phyloP scores from a whole-genome alignment of 2,888 invertebrate genomes.

The Microplitis manilae region DNA sequence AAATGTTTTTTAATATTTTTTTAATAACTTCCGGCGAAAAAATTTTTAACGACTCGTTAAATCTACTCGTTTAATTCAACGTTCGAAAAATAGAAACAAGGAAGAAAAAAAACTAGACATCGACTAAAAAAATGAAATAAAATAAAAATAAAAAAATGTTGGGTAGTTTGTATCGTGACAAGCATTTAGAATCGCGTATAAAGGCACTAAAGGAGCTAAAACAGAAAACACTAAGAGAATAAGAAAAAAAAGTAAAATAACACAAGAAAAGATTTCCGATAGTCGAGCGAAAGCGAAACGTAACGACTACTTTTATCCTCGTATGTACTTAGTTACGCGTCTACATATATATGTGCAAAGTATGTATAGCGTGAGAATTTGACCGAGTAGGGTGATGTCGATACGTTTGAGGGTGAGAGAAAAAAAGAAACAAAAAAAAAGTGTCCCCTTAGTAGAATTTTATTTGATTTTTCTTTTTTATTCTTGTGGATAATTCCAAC shows the following conservation, averaged over 20 bases:
- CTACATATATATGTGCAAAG: background rate
- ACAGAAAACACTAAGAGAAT: constrained; percentile 26
- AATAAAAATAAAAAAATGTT: constrained; percentile 19
- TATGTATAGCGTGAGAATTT: constrained; percentile 34
- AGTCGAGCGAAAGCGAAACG: constrained; percentile 9
- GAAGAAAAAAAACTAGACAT: constrained; percentile 41
- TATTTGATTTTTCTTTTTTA: constrained; percentile 25
- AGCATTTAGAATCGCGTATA: constrained; percentile 6
- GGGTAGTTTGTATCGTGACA: constrained; percentile 8
- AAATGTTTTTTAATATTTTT: background rate
- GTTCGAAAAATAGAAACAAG: constrained; percentile 36
- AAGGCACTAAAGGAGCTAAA: background rate
- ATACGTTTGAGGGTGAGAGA: background rate
- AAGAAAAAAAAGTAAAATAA: constrained; percentile 24
- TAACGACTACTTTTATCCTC: constrained; percentile 20
- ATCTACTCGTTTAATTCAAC: constrained; percentile 9
- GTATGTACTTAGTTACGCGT: constrained; percentile 26
- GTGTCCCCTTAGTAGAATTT: background rate
- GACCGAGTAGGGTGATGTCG: constrained; percentile 39
- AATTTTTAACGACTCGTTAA: constrained; percentile 30
- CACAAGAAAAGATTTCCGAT: constrained; percentile 23
- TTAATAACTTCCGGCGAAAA: background rate
- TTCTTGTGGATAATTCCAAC: constrained; percentile 59
- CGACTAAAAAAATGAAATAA: background rate
- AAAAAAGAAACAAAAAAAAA: constrained; percentile 16